Percentiles rank a stretch among this genome's conserved stretches.
Conservation (phyloP, 1,140 invertebrate species). For the Bombus polaris region DNA sequence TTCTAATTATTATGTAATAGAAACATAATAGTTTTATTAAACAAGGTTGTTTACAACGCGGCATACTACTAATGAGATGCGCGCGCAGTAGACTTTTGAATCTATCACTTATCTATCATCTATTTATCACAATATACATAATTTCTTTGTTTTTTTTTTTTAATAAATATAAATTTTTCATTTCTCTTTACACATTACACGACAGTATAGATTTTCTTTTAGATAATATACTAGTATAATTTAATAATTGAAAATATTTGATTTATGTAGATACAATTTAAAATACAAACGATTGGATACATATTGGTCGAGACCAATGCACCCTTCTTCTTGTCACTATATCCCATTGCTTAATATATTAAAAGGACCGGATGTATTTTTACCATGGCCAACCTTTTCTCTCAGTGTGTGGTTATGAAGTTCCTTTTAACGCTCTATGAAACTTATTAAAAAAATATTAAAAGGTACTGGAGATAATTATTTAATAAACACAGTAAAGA, state of each 20-base stretch:
- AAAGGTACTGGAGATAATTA: neutral
- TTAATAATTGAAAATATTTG: neutral
- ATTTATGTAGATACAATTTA: neutral
- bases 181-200: neutral
- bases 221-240: neutral
- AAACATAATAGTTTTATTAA: neutral
- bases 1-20: neutral
- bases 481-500: neutral
- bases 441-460: neutral
- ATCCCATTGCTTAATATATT: slow-evolving; percentile 23
- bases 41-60: neutral
- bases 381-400: neutral
- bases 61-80: neutral
- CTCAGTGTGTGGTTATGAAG: neutral
- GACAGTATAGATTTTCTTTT: neutral
- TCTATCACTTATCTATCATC: too few relatives aligned
- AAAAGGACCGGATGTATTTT: slow-evolving; percentile 43
- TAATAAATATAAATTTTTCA: neutral
- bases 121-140: neutral
- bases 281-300: neutral
- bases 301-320: slow-evolving; percentile 4
- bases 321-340: slow-evolving; percentile 30
- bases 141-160: neutral
- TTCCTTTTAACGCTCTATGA: neutral
- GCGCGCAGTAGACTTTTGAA: neutral